These are phyloP conservation scores for Pitta sordida DNA, from an alignment of 2,113 vertebrate genomes.

Conservation along the genomic window DNA sequence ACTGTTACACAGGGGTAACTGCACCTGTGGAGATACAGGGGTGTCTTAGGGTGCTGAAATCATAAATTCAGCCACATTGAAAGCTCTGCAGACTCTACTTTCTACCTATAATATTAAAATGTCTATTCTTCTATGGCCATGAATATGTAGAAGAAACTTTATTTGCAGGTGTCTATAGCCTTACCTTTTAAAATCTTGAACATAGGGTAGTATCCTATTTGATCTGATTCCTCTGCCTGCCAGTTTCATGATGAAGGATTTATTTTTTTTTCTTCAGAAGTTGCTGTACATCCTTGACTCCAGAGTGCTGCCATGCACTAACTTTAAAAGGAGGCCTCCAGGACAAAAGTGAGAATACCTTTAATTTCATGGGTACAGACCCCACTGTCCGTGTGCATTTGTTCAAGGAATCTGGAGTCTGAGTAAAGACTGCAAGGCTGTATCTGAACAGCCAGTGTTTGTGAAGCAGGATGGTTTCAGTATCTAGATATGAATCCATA, in stretches of 20 bases:
- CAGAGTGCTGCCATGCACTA: not conserved
- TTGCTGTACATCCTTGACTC: not conserved
- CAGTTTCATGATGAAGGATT: not conserved
- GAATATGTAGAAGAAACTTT: not conserved
- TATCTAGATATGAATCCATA: slow-evolving; percentile 3
- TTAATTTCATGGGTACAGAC: not conserved
- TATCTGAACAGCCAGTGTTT: not conserved
- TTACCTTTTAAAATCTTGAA: not conserved
- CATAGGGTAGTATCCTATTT: not conserved
- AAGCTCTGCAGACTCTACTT: not conserved
- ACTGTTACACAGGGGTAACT: not conserved
- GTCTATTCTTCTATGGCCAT: not conserved
- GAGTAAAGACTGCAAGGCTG: not conserved
- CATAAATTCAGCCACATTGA: not conserved
- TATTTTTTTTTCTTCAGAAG: not conserved
- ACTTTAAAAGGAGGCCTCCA: not conserved
- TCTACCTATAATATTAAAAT: not conserved
- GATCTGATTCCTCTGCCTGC: not conserved
- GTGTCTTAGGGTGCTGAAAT: not conserved
- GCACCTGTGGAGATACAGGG: not conserved
- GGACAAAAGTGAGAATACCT: not conserved
- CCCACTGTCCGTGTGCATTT: not conserved
- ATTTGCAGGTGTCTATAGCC: not conserved
- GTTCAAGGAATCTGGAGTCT: not conserved
- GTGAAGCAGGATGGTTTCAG: not conserved